phyloP scores from a whole-genome alignment of 2,888 invertebrate genomes.

The Chironomus tentans region DNA sequence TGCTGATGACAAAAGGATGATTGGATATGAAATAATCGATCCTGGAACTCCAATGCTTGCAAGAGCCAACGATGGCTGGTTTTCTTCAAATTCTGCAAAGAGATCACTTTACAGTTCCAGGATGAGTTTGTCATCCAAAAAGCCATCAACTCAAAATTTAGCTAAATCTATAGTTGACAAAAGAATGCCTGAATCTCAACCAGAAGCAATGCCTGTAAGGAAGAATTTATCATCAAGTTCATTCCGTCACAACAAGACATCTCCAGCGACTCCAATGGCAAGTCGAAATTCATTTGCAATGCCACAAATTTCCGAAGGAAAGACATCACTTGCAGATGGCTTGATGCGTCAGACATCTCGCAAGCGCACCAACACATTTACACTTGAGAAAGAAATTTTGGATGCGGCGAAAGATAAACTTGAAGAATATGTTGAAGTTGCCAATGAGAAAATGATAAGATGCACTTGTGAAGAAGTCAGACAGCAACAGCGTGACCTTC shows the following conservation, averaged over 20 bases:
- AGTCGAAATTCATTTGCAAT: not conserved
- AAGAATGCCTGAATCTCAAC: not conserved
- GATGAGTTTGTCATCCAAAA: conserved; percentile 25
- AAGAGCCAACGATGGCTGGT: conserved; percentile 53
- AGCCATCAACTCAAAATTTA: conserved; percentile 28
- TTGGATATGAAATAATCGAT: conserved; percentile 56
- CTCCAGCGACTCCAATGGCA: conserved; percentile 14
- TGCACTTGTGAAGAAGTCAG: conserved; percentile 34
- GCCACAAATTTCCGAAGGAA: conserved; percentile 11
- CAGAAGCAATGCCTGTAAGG: not conserved
- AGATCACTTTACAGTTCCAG: conserved; percentile 27
- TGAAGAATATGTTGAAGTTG: conserved; percentile 42
- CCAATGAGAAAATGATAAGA: conserved; percentile 35
- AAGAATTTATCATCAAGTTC: not conserved
- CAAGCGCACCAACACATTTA: conserved; percentile 37
- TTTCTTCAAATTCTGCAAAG: conserved; percentile 40
- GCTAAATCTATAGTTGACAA: not conserved
- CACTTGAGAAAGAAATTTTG: conserved; percentile 49
- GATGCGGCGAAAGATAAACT: conserved; percentile 49
- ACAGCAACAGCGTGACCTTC: conserved; percentile 34
- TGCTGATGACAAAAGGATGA: conserved; percentile 52
- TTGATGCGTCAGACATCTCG: conserved; percentile 33
- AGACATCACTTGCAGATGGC: conserved; percentile 9
- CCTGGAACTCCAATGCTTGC: conserved; percentile 60
- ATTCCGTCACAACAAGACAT: not conserved